Base-by-base conservation (phyloP, 2,113 vertebrate species). In the Oenanthe oenanthe region DNA sequence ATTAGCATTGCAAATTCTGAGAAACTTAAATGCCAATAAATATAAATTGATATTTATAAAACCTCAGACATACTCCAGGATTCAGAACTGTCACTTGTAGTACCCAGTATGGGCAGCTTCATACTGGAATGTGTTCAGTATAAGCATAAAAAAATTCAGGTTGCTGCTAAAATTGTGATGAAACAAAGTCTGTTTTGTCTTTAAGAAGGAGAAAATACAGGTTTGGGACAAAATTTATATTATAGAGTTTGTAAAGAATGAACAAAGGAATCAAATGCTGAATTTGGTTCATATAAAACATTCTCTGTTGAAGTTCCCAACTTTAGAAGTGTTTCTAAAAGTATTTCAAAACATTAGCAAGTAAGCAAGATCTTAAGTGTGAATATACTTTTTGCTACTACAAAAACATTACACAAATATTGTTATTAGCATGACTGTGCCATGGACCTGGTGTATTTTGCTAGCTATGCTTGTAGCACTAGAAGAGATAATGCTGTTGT, bases 121-220 rank as follows among this genome's bases (percentile, higher is more conserved):
- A 50, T 89, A 31, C 42, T 84, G 48, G 67, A 94, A 87, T 53
- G 66, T 79, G 29, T 56, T 88, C 67, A 76, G 54, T 66, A 50
- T 77, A 91, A 94, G 45, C 70, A 93, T 17, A 5, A 89, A 91
- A 60, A 95, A 67, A 95, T 12, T 26, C 21, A 77, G 77, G 42
- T 65, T 87, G 34, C 70, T 92, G 48, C 62, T 94, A 80, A 92
- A 93, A 91, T 81, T 92, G 31, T 92, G 43, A 40, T 84, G 80
- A 51, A 76, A 94, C 47, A 67, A 87, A 96, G 53, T 68, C 21
- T 51, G 50, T 60, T 81, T 94, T 94, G 68, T 94, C 92, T 95
- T 85, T 78, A 60, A 58, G 42, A 48, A 65, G 60, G 31, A 70
- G 75, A 89, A 66, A 54, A 45, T 89, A 31, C 26, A 93, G n/a